Percentiles rank a stretch among this genome's conserved stretches.
phyloP scores from a whole-genome alignment of 1,140 invertebrate species.

The Sweltsa coloradensis region DNA sequence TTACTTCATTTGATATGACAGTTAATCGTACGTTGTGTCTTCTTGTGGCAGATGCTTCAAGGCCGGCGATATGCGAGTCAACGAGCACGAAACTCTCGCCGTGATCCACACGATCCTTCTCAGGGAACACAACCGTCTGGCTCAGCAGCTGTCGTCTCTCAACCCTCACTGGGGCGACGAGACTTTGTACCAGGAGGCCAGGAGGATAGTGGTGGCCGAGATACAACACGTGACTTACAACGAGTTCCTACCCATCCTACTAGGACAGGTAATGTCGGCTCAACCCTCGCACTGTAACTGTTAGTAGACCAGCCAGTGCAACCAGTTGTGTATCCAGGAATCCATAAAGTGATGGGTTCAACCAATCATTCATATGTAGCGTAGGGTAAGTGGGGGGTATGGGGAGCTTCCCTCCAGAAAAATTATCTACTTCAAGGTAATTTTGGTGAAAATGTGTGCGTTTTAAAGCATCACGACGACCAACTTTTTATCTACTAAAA shows the following conservation, averaged over 20 bases:
- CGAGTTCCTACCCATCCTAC: constrained; percentile 42
- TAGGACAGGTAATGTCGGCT: constrained; percentile 37
- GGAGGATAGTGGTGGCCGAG: constrained; percentile 38
- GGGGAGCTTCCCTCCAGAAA: too few species aligned
- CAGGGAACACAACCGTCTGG: constrained; percentile 31
- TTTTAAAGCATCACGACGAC: too few species aligned
- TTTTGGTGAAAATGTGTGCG: too few species aligned
- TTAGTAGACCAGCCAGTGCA: too few species aligned
- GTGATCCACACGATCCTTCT: constrained; percentile 30
- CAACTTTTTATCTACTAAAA: too few species aligned
- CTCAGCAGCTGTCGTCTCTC: constrained; percentile 27
- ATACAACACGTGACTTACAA: constrained; percentile 46
- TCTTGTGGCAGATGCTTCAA: constrained; percentile 33
- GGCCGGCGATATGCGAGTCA: constrained; percentile 35
- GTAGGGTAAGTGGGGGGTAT: too few species aligned
- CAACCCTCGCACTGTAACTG: too few species aligned
- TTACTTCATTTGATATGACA: too few species aligned
- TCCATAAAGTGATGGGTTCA: too few species aligned
- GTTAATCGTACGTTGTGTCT: not conserved
- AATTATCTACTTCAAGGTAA: too few species aligned
- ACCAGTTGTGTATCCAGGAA: too few species aligned
- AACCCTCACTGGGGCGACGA: constrained; percentile 37
- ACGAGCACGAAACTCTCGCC: constrained; percentile 32
- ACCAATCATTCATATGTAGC: too few species aligned
- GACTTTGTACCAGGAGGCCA: constrained; percentile 35